These are phyloP conservation scores for Tenualosa thibaudeaui DNA, from an alignment of 2,797 vertebrate genomes.

Conservation along the genomic window DNA sequence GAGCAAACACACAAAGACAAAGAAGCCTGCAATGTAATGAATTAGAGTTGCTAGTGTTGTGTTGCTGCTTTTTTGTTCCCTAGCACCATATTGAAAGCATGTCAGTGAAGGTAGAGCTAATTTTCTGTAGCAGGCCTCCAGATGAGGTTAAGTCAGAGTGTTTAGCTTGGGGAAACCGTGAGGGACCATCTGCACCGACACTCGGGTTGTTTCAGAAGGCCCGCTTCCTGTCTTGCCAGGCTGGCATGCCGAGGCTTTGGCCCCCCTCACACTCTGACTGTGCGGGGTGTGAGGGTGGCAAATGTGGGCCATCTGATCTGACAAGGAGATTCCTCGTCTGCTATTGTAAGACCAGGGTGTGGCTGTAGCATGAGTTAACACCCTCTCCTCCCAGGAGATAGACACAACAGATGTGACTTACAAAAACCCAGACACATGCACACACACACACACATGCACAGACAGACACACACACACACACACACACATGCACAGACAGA, in stretches of 20 bases:
- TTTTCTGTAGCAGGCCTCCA: slow-evolving; percentile 29
- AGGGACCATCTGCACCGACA: slow-evolving; percentile 58
- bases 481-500: slow-evolving; percentile 43
- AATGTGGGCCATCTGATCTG: slow-evolving; percentile 4
- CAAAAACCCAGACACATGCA: background rate
- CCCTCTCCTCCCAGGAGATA: background rate
- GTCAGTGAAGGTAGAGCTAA: slow-evolving; percentile 64
- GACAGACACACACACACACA: slow-evolving; percentile 63
- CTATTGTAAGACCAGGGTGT: background rate
- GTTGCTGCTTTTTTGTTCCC: slow-evolving; percentile 29
- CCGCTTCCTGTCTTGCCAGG: background rate
- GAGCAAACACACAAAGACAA: slow-evolving; percentile 44
- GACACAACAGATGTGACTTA: background rate
- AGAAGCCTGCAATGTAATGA: background rate
- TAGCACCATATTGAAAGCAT: slow-evolving; percentile 28
- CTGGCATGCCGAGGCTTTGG: background rate
- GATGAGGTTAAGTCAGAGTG: background rate
- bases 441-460: background rate
- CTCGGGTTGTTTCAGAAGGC: slow-evolving; percentile 38
- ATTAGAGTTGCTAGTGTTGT: background rate
- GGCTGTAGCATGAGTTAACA: background rate
- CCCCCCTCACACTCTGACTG: background rate
- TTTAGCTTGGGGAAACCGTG: slow-evolving; percentile 57
- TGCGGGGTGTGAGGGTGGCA: background rate
- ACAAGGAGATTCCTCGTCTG: background rate